A percentile compares a stretch with the other conserved stretches of the same genome.
Conservation (phyloP, 2,113 vertebrate species). For the Petrocephalus microphthalmus region DNA sequence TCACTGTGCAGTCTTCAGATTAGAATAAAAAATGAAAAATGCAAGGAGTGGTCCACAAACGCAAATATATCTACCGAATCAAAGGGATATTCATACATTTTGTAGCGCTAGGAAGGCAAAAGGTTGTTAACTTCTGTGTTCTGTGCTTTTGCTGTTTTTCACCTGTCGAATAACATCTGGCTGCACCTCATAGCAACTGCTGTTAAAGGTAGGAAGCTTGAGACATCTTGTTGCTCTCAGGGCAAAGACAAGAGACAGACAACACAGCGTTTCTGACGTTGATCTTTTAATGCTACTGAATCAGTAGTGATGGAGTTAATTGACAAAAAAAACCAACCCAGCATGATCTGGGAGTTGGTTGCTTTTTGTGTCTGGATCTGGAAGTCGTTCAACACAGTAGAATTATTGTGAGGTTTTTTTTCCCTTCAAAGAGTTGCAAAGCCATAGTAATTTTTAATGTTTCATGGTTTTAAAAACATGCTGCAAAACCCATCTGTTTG, state of each 20-base stretch:
- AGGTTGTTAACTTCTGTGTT: slow-evolving; percentile 44
- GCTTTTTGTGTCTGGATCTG: not conserved
- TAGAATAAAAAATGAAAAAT: not conserved
- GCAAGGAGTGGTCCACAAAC: not conserved
- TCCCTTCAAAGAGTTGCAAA: slow-evolving; percentile 10
- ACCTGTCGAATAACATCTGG: slow-evolving; percentile 46
- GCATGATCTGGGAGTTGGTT: slow-evolving; percentile 17
- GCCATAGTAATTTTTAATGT: not conserved
- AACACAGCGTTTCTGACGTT: slow-evolving; percentile 17
- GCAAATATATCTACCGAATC: not conserved
- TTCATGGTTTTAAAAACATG: not conserved
- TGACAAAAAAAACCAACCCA: not conserved
- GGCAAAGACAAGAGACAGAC: slow-evolving; percentile 30
- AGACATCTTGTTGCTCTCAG: slow-evolving; percentile 24
- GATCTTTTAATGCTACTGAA: slow-evolving; percentile 5
- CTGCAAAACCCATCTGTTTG: slow-evolving; percentile 40
- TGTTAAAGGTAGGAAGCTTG: slow-evolving; percentile 50
- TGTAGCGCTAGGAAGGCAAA: slow-evolving; percentile 21
- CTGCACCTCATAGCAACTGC: slow-evolving; percentile 41
- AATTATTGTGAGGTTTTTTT: not conserved
- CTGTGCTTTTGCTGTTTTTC: slow-evolving; percentile 53
- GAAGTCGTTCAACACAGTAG: not conserved
- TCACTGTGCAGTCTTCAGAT: not conserved
- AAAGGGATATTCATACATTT: slow-evolving; percentile 12
- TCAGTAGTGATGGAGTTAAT: not conserved